Conservation (phyloP, 2,888 invertebrate species). For the Pachycephus smyrnensis region DNA sequence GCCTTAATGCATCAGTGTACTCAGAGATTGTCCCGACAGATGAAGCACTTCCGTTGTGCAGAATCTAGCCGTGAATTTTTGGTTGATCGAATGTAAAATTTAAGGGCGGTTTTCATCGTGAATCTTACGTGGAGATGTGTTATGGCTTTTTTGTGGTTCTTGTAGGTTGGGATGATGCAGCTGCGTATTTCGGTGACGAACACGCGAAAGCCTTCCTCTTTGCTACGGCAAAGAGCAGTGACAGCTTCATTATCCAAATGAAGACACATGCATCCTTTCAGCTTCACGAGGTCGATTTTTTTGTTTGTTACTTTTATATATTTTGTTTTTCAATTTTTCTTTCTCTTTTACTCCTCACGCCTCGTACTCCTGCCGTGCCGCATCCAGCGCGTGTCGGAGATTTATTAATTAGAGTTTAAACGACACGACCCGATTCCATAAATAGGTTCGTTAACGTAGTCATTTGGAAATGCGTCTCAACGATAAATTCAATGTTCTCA, state of each 20-base stretch:
- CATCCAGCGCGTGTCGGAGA: not conserved
- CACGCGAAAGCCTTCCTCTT: constrained; percentile 11
- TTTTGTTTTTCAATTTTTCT: not conserved
- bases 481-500: not conserved
- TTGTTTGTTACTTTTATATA: not conserved
- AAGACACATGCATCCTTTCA: constrained; percentile 28
- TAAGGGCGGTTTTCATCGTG: not conserved
- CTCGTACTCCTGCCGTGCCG: not conserved
- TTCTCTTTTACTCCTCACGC: not conserved
- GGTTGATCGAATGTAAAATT: not conserved
- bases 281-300: constrained; percentile 3
- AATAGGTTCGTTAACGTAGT: not conserved
- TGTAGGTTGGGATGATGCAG: not conserved
- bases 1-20: not conserved
- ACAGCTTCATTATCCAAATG: constrained; percentile 34
- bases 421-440: constrained; percentile 3
- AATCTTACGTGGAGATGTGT: no score
- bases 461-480: not conserved
- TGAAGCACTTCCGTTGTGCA: not conserved
- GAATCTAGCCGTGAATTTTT: not conserved
- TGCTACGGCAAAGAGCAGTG: constrained; percentile 8
- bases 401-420: constrained; percentile 12
- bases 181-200: constrained; percentile 24
- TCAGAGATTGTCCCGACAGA: not conserved
- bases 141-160: not conserved